Conservation (phyloP, 1,140 invertebrate genomes). For the Drosophila paulistorum region DNA sequence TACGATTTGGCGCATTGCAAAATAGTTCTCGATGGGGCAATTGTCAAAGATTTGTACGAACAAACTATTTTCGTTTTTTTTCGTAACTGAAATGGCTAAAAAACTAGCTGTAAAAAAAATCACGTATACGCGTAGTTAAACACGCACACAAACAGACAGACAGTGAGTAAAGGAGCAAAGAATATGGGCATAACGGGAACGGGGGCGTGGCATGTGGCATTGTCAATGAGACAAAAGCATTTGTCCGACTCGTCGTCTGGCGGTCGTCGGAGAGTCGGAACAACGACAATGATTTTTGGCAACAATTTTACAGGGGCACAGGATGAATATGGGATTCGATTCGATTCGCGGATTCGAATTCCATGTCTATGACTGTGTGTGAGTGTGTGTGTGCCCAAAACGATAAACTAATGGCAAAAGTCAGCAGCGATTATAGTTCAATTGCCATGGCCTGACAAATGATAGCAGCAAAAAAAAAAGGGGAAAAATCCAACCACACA, state of each 20-base stretch:
- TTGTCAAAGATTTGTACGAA: conserved; percentile 79
- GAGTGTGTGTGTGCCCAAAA: conserved; percentile 64
- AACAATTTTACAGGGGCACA: conserved; percentile 21
- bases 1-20: conserved; percentile 80
- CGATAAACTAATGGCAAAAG: conserved; percentile 78
- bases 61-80: conserved; percentile 38
- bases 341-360: background rate
- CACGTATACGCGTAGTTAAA: conserved; percentile 67
- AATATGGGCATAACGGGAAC: conserved; percentile 27
- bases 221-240: conserved; percentile 72
- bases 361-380: conserved; percentile 30
- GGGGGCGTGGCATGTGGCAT: conserved; percentile 51
- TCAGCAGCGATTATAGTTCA: conserved; percentile 78
- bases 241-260: conserved; percentile 24
- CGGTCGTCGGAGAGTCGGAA: conserved; percentile 31
- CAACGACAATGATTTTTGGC: conserved; percentile 46
- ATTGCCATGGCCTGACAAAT: conserved; percentile 66
- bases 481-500: background rate
- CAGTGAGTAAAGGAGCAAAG: too few relatives aligned
- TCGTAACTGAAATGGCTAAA: conserved; percentile 78
- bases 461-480: background rate
- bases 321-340: background rate
- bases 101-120: conserved; percentile 72
- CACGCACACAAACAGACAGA: conserved; percentile 23
- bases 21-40: conserved; percentile 81